Conservation (phyloP, 2,888 invertebrate species). For the Cantharis flavilabris region DNA sequence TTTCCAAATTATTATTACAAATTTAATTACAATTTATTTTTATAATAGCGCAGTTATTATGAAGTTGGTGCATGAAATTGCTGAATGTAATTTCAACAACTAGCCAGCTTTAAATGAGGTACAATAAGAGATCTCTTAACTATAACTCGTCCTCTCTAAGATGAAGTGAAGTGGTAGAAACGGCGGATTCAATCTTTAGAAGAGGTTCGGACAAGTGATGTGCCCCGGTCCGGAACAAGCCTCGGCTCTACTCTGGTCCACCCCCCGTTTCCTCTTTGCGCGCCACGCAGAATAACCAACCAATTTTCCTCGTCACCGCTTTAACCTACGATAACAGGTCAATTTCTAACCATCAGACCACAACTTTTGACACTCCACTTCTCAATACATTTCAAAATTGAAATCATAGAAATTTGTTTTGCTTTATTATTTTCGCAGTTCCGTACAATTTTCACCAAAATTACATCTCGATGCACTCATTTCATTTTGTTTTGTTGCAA, state of each 20-base stretch:
- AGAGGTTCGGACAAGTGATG: slow-evolving; percentile 42
- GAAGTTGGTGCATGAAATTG: neutral
- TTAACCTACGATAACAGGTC: slow-evolving; percentile 44
- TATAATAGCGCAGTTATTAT: neutral
- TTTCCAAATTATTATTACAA: neutral
- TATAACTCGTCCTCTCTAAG: slow-evolving; percentile 34
- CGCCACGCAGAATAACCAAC: slow-evolving; percentile 42
- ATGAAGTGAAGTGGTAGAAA: slow-evolving; percentile 37
- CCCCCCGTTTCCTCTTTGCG: slow-evolving; percentile 35
- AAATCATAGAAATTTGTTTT: neutral
- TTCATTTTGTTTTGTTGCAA: neutral
- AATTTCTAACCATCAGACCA: slow-evolving; percentile 40
- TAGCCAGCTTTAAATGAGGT: slow-evolving; percentile 17
- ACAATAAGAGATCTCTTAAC: slow-evolving; percentile 29
- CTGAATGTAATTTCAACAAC: slow-evolving; percentile 16
- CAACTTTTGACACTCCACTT: slow-evolving; percentile 16
- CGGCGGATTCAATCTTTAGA: slow-evolving; percentile 43
- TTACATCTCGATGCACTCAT: neutral
- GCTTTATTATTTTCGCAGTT: neutral
- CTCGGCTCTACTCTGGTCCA: slow-evolving; percentile 19
- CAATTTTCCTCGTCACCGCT: slow-evolving; percentile 48
- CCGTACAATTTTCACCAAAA: neutral
- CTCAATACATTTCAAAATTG: slow-evolving; percentile 9
- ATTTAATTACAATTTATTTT: neutral
- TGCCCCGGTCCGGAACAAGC: slow-evolving; percentile 40